Evolutionary conservation across 2,888 invertebrate species (phyloP).

Genomic region (Leucania comma): DNA sequence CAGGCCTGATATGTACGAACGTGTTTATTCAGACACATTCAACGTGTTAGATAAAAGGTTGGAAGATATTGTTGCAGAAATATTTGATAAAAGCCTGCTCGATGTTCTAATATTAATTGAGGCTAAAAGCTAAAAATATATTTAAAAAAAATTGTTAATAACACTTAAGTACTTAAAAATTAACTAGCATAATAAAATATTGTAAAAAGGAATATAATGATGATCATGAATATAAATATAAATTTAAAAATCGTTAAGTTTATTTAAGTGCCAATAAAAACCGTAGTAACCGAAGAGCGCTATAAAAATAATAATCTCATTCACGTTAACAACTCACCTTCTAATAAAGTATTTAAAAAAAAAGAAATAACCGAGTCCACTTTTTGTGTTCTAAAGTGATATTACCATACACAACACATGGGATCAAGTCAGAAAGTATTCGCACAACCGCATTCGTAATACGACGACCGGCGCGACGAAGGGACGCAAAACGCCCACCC

Average conservation of each 20-base stretch:
- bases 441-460: slow-evolving; percentile 62
- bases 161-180: slow-evolving; percentile 20
- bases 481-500: slow-evolving; percentile 68
- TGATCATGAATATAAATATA: slow-evolving; percentile 54
- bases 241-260: slow-evolving; percentile 52
- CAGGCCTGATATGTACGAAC: slow-evolving; percentile 41
- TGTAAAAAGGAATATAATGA: slow-evolving; percentile 42
- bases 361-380: slow-evolving; percentile 47
- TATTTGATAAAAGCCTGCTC: slow-evolving; percentile 3
- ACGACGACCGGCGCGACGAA: slow-evolving; percentile 54
- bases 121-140: slow-evolving; percentile 1
- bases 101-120: background rate
- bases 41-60: slow-evolving; percentile 37
- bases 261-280: slow-evolving; percentile 53
- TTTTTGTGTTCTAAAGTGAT: slow-evolving; percentile 43
- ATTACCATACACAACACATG: slow-evolving; percentile 58
- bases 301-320: slow-evolving; percentile 42
- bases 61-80: slow-evolving; percentile 13
- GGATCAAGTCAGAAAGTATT: slow-evolving; percentile 53
- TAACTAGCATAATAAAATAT: slow-evolving; percentile 36
- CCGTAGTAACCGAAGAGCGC: slow-evolving; percentile 28
- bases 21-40: slow-evolving; percentile 54
- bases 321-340: slow-evolving; percentile 52
- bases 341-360: slow-evolving; percentile 17
- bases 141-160: slow-evolving; percentile 12